phyloP scores from a whole-genome alignment of 1,140 invertebrate genomes.

The Aphaenogaster rudis region DNA sequence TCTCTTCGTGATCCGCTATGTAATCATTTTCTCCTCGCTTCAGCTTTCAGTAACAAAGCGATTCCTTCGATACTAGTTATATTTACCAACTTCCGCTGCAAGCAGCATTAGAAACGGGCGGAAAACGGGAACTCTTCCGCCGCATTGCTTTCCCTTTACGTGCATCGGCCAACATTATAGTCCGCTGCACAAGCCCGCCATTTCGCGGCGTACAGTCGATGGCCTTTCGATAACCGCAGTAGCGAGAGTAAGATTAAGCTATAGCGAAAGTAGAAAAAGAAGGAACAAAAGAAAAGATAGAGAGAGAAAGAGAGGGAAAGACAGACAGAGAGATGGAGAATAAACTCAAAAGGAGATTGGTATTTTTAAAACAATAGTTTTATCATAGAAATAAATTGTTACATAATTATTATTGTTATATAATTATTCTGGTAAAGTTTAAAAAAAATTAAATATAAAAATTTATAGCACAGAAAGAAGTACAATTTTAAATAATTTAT shows the following conservation, averaged over 20 bases:
- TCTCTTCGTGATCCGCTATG: slow-evolving; percentile 34
- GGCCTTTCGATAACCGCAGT: slow-evolving; percentile 44
- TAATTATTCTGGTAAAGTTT: not conserved
- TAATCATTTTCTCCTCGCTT: slow-evolving; percentile 47
- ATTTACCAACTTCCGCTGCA: slow-evolving; percentile 54
- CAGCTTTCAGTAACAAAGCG: slow-evolving; percentile 50
- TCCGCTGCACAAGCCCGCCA: slow-evolving; percentile 31
- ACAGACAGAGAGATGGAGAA: not conserved
- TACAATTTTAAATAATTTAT: not conserved
- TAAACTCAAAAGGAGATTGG: not conserved
- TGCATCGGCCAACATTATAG: slow-evolving; percentile 47
- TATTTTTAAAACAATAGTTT: slow-evolving; percentile 5
- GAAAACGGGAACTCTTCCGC: slow-evolving; percentile 51
- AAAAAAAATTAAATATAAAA: not conserved
- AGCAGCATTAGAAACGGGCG: slow-evolving; percentile 21
- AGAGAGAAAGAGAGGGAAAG: not conserved
- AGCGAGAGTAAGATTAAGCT: slow-evolving; percentile 40
- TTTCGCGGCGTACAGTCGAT: slow-evolving; percentile 40
- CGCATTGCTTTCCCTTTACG: slow-evolving; percentile 53
- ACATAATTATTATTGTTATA: slow-evolving; percentile 11
- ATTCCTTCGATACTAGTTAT: slow-evolving; percentile 52
- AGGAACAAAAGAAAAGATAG: not conserved
- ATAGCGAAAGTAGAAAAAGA: slow-evolving; percentile 7
- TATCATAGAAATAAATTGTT: not conserved
- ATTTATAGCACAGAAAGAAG: not conserved